Conservation (phyloP, 1,140 invertebrate genomes). For the Papilio machaon region DNA sequence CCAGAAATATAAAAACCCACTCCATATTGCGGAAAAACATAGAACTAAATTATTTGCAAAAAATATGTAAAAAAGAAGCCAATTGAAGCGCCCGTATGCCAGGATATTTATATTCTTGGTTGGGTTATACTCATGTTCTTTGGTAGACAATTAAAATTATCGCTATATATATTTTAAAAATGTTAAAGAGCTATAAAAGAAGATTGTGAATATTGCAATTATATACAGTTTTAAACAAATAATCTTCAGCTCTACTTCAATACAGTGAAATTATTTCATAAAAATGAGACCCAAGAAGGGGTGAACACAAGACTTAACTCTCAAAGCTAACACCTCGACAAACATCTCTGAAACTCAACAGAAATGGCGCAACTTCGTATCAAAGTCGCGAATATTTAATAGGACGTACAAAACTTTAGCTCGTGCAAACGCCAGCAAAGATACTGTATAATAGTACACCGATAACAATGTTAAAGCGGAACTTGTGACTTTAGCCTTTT, state of each 20-base stretch:
- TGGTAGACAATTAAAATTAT: no score
- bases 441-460: conserved; percentile 16
- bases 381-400: conserved; percentile 22
- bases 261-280: conserved; percentile 8
- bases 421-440: conserved; percentile 4
- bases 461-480: background rate
- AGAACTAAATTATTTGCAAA: no score
- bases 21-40: no score
- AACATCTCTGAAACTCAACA: conserved; percentile 21
- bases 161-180: no score
- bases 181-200: background rate
- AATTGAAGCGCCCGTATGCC: no score
- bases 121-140: no score
- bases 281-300: background rate
- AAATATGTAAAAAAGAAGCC: no score
- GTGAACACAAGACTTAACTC: conserved; percentile 21
- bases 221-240: background rate
- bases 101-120: no score
- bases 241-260: background rate
- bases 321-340: conserved; percentile 23
- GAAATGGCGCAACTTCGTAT: conserved; percentile 6
- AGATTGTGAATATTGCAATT: background rate
- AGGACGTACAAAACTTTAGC: conserved; percentile 20
- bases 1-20: no score
- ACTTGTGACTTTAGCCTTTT: background rate